Evolutionary conservation across 2,888 invertebrate genomes (phyloP), one percentile per base, ranked within the genome.

Genomic region (Andrena bicolor): DNA sequence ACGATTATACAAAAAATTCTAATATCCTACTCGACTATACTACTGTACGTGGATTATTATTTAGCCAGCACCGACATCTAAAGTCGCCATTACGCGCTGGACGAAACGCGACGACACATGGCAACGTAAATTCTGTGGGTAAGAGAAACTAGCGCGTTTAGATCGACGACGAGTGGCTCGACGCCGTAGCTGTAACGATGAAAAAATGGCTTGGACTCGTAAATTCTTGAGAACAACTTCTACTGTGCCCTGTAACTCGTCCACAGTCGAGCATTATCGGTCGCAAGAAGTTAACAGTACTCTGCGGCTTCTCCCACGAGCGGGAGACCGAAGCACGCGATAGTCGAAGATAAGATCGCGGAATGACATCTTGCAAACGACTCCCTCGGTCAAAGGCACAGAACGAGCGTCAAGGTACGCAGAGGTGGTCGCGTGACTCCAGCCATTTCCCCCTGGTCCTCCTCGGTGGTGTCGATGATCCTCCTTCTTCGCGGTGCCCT

Each of bases 311-410:
- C 76, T 68, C 28, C 48, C 66, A 60, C 41, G 68, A 69, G 69
- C 51, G 49, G 35, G 26, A 71, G 77, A 77, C 65, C 60, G 53
- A 48, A 60, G 77, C n/a, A 23, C 60, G 26, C 77, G 75, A 75
- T 68, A 20, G 2, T 23, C 26, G 5, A n/a, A 72, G 81, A 82
- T 82, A 83, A 70, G 70, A 83, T 82, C 82, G 63, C 35, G 53
- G 68, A 74, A 82, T 75, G 83, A 78, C 83, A 78, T 80, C 70
- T 78, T 71, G 83, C 82, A 82, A 83, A 83, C 81, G 83, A 82
- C 74, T 81, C 65, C 41, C 56, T 68, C 65, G 77, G 61, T 70
- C 76, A 66, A 70, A 71, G 74, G 73, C 66, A 81, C 68, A 65
- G 51, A 56, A 72, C 35, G 63, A 78, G 35, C 64, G 70, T 56